Evolutionary conservation across 2,797 vertebrate genomes (phyloP), one percentile per base, ranked within the genome.

Genomic region (Sebastolobus alascanus): DNA sequence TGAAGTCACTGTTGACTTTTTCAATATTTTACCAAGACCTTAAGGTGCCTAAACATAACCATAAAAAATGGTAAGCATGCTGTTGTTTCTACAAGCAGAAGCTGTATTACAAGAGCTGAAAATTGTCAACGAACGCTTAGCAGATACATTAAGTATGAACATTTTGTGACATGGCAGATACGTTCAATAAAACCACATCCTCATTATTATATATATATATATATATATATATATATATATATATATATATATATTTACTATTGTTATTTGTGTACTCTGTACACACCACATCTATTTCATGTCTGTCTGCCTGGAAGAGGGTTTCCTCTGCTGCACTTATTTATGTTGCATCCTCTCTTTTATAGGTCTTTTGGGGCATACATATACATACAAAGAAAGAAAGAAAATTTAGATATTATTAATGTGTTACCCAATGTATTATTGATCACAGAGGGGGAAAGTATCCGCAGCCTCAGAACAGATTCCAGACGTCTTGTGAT

Each of bases 401-500:
- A 43, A 43, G 60, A 68, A 22, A 20, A 66, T 52, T 1, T 16
- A 3, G 3, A 35, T 84, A 76, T 82, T 61, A 76, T 82, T 58
- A 50, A 79, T 54, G 65, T 22, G 6, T 13, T 56, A 33, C 12
- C 25, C 16, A 29, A 85, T 85, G 18, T 68, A 70, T 83, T 66
- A 84, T 52, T 69, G 85, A 84, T 82, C 20, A 65, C 6, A 60
- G 66, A 31, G 55, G 61, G 46, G 5, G 29, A 18, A 66, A 63
- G 54, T 33, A 58, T 82, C 63, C 46, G 50, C 64, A 75, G 83
- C 86, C 73, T 65, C 13, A 61, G 69, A 80, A 60, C 59, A 77
- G 31, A 76, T 67, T 80, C 61, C 61, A 66, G 46, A 40, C 6
- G 12, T 56, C 37, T 68, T 54, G 37, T 69, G 75, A 80, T 60